Evolutionary conservation across 53 echinoderm and acorn worm genomes (phyloP).

Genomic region (Temnopleurus reevesii): DNA sequence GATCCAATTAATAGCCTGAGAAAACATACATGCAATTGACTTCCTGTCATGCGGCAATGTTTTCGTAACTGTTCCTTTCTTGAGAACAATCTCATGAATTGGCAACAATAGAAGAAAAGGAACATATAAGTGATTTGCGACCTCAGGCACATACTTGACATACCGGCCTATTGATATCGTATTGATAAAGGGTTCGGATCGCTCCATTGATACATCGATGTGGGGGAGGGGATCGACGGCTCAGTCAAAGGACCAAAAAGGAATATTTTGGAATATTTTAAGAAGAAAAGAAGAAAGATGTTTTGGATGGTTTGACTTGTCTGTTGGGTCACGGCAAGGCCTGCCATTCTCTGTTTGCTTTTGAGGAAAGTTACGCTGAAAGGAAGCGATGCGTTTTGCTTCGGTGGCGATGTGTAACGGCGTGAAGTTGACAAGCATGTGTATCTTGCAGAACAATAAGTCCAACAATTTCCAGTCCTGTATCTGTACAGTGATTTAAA

Average conservation of each 20-base stretch:
- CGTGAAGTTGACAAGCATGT: neutral
- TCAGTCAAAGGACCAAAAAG: neutral
- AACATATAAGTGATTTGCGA: neutral
- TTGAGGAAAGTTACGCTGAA: neutral
- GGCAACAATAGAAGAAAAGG: neutral
- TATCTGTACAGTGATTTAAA: neutral
- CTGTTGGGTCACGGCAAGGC: conserved; percentile 3
- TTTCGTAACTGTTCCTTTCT: neutral
- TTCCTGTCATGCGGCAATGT: conserved; percentile 19
- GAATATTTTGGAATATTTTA: conserved; percentile 23
- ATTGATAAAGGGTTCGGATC: neutral
- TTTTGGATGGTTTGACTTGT: neutral
- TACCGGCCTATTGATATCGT: conserved; percentile 13
- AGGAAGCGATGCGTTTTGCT: conserved; percentile 9
- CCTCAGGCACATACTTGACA: conserved; percentile 43
- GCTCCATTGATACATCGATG: conserved; percentile 36
- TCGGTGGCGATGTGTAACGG: neutral
- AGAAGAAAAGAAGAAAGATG: conserved; percentile 1
- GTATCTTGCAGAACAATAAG: neutral
- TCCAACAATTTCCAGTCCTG: neutral
- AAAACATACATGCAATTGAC: conserved; percentile 12
- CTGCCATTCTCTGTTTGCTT: neutral
- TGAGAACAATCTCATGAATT: neutral
- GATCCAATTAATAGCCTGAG: neutral
- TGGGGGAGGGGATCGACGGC: neutral